A percentile compares a stretch with the other conserved stretches of the same genome.
These are phyloP conservation scores for Thunnus maccoyii DNA, from an alignment of 2,113 vertebrate species.

Conservation along the genomic window DNA sequence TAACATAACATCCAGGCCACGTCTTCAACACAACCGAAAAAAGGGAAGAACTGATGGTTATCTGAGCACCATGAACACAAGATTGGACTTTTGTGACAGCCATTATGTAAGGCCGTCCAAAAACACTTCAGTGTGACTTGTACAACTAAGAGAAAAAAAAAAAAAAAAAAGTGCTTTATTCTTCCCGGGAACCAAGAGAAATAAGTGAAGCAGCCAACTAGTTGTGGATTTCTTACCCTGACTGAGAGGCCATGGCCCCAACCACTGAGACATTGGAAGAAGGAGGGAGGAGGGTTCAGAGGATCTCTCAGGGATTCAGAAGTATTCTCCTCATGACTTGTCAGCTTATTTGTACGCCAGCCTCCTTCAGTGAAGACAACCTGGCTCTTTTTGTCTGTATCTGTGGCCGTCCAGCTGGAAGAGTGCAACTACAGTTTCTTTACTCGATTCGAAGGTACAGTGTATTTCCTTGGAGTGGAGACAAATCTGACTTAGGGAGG, in stretches of 20 bases:
- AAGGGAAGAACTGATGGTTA: slow-evolving; percentile 37
- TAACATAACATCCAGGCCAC: slow-evolving; percentile 22
- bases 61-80: slow-evolving; percentile 42
- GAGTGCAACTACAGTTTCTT: slow-evolving; percentile 68
- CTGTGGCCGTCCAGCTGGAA: slow-evolving; percentile 38
- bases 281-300: slow-evolving; percentile 72
- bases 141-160: background rate
- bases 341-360: slow-evolving; percentile 43
- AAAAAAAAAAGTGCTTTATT: slow-evolving; percentile 1
- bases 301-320: slow-evolving; percentile 78
- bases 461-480: slow-evolving; percentile 85
- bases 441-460: slow-evolving; percentile 69
- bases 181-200: slow-evolving; percentile 36
- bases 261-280: slow-evolving; percentile 86
- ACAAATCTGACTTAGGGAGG: slow-evolving; percentile 85
- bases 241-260: slow-evolving; percentile 86
- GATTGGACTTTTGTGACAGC: slow-evolving; percentile 35
- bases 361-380: slow-evolving; percentile 44
- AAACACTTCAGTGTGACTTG: background rate
- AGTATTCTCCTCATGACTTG: slow-evolving; percentile 67
- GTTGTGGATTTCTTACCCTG: slow-evolving; percentile 83
- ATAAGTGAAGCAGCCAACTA: slow-evolving; percentile 64
- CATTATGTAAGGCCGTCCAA: slow-evolving; percentile 8
- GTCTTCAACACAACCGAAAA: slow-evolving; percentile 32
- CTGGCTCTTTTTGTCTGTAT: slow-evolving; percentile 2